phyloP scores from a whole-genome alignment of 2,888 invertebrate species.

The Busseola fusca region DNA sequence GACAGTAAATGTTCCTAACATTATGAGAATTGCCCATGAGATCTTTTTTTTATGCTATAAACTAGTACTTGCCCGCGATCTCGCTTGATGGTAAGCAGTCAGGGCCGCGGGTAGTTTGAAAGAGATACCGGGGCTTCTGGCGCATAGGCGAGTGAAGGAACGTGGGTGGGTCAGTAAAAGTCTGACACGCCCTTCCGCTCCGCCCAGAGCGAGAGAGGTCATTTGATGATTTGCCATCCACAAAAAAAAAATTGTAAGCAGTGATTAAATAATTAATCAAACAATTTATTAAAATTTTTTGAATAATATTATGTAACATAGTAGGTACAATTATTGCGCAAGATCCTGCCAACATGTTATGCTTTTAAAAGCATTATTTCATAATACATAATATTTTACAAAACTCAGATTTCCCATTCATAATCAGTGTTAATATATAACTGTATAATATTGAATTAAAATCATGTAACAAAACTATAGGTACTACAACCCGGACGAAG shows the following conservation, averaged over 20 bases:
- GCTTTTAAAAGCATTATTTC: neutral
- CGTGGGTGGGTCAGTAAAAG: too few relatives aligned
- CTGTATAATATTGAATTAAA: neutral
- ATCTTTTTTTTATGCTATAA: too few relatives aligned
- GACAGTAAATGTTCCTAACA: neutral
- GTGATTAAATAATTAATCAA: constrained; percentile 2
- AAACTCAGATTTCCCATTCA: neutral
- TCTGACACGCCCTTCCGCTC: too few relatives aligned
- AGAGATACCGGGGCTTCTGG: too few relatives aligned
- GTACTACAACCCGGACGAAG: too few relatives aligned
- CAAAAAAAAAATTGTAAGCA: too few relatives aligned
- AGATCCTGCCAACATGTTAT: neutral
- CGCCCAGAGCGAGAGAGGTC: too few relatives aligned
- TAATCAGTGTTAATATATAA: neutral
- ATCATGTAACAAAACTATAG: constrained; percentile 1
- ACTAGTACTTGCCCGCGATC: too few relatives aligned
- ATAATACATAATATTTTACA: neutral
- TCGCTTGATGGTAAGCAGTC: too few relatives aligned
- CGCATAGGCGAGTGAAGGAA: too few relatives aligned
- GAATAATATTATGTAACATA: neutral
- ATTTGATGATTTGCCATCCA: too few relatives aligned
- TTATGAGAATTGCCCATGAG: neutral
- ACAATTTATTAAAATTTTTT: neutral
- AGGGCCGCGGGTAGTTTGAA: too few relatives aligned
- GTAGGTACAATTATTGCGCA: neutral